Conservation (phyloP, 2,888 invertebrate species). For the Tetheella fluctuosa region DNA sequence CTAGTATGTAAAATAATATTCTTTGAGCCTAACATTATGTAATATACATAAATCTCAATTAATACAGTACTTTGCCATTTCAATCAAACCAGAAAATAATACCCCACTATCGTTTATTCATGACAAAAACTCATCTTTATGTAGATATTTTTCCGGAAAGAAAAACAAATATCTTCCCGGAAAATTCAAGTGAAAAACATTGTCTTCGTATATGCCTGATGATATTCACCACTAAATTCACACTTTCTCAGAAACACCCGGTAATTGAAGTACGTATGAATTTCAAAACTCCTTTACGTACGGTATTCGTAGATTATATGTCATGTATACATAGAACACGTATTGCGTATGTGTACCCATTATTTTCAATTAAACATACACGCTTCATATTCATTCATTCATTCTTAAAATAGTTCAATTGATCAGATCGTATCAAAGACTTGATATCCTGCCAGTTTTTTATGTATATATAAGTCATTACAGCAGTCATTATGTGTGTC, state of each 20-base stretch:
- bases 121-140: no score
- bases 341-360: neutral
- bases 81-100: no score
- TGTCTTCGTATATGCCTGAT: neutral
- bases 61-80: no score
- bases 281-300: neutral
- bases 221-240: neutral
- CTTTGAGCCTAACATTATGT: no score
- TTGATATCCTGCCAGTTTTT: slow-evolving; percentile 6
- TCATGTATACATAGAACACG: no score
- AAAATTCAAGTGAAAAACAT: neutral
- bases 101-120: no score
- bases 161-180: neutral
- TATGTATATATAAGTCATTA: neutral
- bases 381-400: slow-evolving; percentile 5
- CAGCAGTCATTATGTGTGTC: neutral
- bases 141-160: no score
- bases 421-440: neutral
- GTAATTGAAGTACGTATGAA: neutral
- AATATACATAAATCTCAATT: no score
- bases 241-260: neutral
- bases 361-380: neutral
- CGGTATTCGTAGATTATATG: no score
- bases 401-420: slow-evolving; percentile 6
- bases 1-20: no score